phyloP scores from a whole-genome alignment of 2,888 invertebrate species.

The Ischnus inquisitorius region DNA sequence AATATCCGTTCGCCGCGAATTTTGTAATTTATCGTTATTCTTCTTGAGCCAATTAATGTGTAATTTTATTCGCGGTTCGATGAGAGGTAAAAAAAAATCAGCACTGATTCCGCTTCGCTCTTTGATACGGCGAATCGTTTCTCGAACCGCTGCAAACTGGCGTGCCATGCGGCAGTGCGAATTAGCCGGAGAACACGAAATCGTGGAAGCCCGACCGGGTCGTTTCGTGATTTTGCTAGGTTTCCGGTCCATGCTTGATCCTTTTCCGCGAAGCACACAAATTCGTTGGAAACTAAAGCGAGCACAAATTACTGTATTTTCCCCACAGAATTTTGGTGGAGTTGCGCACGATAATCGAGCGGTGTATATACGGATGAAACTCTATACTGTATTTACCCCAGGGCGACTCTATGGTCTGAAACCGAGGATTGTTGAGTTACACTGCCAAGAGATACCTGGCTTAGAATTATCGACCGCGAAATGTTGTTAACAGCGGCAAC shows the following conservation, averaged over 20 bases:
- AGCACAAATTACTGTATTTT: background rate
- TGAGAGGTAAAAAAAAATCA: background rate
- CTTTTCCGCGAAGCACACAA: conserved; percentile 29
- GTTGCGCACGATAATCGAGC: background rate
- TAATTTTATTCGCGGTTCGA: background rate
- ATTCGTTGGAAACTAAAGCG: conserved; percentile 1
- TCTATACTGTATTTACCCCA: conserved; percentile 7
- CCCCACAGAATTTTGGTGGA: background rate
- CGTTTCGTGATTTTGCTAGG: conserved; percentile 51
- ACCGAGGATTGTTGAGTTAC: too few relatives aligned
- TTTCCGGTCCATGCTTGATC: conserved; percentile 42
- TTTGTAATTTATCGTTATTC: background rate
- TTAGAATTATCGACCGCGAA: too few relatives aligned
- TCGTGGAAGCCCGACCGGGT: conserved; percentile 36
- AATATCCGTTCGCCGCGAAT: too few relatives aligned
- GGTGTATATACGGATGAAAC: background rate
- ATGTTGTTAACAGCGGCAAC: too few relatives aligned
- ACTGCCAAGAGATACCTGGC: too few relatives aligned
- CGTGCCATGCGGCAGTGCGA: background rate
- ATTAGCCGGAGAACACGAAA: conserved; percentile 10
- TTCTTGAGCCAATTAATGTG: background rate
- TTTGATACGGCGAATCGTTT: background rate
- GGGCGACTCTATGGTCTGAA: too few relatives aligned
- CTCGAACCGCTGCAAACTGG: background rate
- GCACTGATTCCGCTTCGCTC: background rate